A percentile compares a stretch with the other conserved stretches of the same genome.
Conservation (phyloP, 2,797 vertebrate species). For the Dermochelys coriacea region DNA sequence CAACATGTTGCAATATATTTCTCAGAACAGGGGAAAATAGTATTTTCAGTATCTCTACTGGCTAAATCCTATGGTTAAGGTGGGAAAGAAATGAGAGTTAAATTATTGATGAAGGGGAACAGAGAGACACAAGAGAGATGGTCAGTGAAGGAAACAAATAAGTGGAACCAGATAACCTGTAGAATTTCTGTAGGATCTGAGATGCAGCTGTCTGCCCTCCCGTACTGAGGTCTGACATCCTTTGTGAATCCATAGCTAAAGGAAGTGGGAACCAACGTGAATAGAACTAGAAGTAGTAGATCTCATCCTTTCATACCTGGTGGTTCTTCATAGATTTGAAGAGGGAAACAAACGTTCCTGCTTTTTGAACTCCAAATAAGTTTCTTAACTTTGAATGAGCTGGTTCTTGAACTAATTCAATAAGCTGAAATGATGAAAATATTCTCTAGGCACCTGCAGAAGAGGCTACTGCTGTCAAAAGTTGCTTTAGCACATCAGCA, state of each 20-base stretch:
- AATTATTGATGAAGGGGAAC: background rate
- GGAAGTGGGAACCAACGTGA: fast-evolving
- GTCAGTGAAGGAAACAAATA: background rate
- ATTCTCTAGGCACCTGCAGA: too few relatives aligned
- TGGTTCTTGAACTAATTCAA: too few relatives aligned
- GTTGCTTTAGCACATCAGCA: too few relatives aligned
- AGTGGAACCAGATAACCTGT: background rate
- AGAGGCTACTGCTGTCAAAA: too few relatives aligned
- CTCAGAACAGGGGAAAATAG: background rate
- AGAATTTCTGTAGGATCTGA: background rate
- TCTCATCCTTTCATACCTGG: background rate
- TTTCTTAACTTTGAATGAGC: too few relatives aligned
- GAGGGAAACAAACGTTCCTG: too few relatives aligned
- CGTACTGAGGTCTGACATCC: fast-evolving
- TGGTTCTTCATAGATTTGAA: too few relatives aligned
- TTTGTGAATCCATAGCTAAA: background rate
- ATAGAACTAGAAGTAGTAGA: background rate
- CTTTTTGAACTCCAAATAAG: too few relatives aligned
- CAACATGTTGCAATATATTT: background rate
- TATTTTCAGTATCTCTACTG: background rate
- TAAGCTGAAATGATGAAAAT: too few relatives aligned
- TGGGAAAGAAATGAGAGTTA: background rate
- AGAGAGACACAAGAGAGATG: background rate
- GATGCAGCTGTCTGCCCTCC: background rate
- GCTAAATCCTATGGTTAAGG: background rate